Evolutionary conservation across 1,140 invertebrate genomes (phyloP).

Genomic region (Drosophila carrolli): DNA sequence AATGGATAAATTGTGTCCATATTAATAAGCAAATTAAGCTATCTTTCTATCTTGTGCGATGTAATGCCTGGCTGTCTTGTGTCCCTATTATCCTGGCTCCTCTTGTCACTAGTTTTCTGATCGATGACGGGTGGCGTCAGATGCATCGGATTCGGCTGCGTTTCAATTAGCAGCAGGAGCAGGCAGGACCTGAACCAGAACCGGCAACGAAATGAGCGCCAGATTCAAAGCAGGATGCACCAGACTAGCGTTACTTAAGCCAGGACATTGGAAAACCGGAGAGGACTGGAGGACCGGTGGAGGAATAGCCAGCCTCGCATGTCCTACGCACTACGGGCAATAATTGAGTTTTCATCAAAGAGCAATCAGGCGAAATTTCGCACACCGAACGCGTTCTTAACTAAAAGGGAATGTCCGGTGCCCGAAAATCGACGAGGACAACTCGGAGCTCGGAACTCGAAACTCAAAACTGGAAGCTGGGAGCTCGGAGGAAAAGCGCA

Average conservation of each 20-base stretch:
- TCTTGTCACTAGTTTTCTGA: slow-evolving; percentile 22
- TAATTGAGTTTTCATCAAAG: slow-evolving; percentile 84
- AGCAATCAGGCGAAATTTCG: slow-evolving; percentile 81
- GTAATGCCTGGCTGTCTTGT: neutral
- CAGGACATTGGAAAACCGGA: slow-evolving; percentile 23
- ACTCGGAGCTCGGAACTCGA: slow-evolving; percentile 9
- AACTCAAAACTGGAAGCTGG: slow-evolving; percentile 8
- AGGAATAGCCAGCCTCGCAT: slow-evolving; percentile 13
- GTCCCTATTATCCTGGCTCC: neutral
- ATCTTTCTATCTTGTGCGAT: neutral
- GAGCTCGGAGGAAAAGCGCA: slow-evolving; percentile 47
- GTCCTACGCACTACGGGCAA: slow-evolving; percentile 51
- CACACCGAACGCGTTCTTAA: slow-evolving; percentile 81
- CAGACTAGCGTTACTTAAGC: slow-evolving; percentile 56
- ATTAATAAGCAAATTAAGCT: no score
- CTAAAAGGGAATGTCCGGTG: slow-evolving; percentile 56
- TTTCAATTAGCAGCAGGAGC: slow-evolving; percentile 49
- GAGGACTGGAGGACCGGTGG: slow-evolving; percentile 21
- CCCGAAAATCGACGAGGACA: slow-evolving; percentile 35
- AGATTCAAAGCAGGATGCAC: slow-evolving; percentile 31
- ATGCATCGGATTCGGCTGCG: slow-evolving; percentile 54
- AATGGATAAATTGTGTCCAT: no score
- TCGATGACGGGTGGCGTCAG: slow-evolving; percentile 33
- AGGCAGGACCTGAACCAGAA: slow-evolving; percentile 4
- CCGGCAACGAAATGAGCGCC: slow-evolving; percentile 3